Conservation (phyloP, 2,113 vertebrate genomes). For the Mesitornis unicolor region DNA sequence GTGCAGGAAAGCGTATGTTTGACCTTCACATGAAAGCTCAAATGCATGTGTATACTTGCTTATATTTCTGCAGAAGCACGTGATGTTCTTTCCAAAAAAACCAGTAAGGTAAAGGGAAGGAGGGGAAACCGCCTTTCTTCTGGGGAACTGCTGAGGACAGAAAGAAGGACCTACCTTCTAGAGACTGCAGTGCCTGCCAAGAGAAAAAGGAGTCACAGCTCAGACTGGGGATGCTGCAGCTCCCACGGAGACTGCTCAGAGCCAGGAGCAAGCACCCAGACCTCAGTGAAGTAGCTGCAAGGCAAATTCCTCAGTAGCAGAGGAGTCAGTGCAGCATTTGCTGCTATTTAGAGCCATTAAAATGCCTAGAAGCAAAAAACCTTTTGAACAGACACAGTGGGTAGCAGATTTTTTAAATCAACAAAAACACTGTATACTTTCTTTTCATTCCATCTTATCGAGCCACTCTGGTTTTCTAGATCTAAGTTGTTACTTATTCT, state of each 20-base stretch:
- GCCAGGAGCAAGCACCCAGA: neutral
- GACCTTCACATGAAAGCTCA: neutral
- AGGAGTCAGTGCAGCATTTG: neutral
- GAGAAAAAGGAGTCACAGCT: neutral
- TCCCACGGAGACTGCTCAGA: neutral
- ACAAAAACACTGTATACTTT: neutral
- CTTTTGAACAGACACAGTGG: neutral
- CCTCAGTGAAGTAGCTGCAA: neutral
- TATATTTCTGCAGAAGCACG: neutral
- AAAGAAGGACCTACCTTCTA: neutral
- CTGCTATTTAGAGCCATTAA: neutral
- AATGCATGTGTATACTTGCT: neutral
- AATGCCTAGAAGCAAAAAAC: neutral
- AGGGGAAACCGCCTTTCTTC: neutral
- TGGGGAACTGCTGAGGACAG: neutral
- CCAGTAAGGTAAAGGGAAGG: neutral
- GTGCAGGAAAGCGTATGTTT: neutral
- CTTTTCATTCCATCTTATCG: neutral
- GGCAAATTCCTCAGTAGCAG: neutral
- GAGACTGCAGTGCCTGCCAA: neutral
- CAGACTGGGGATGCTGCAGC: neutral
- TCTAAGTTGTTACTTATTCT: neutral
- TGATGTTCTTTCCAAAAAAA: neutral
- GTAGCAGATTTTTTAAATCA: neutral
- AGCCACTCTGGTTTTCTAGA: neutral